Conservation (phyloP, 2,797 vertebrate genomes). For the Pygocentrus nattereri region DNA sequence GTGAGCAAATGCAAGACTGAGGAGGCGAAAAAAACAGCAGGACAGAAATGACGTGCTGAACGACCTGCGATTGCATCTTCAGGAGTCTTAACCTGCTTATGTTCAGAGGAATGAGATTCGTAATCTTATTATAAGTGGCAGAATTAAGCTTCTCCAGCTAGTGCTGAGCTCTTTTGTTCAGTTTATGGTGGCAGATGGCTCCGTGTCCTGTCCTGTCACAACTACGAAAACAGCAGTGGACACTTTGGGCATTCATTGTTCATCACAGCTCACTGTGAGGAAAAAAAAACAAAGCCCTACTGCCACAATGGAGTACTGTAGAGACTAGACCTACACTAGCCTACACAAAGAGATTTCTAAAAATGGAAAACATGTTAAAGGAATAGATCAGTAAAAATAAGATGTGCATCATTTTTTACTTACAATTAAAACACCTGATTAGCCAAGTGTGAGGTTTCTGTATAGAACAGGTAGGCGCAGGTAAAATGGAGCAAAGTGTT, state of each 20-base stretch:
- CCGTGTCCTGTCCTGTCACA: constrained; percentile 23
- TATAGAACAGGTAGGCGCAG: too few species aligned
- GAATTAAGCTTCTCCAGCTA: constrained; percentile 41
- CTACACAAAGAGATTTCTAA: too few species aligned
- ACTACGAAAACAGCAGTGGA: background rate
- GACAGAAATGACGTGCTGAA: background rate
- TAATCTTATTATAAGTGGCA: constrained; percentile 49
- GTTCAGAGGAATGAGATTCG: constrained; percentile 39
- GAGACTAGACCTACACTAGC: too few species aligned
- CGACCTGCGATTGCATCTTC: constrained; percentile 24
- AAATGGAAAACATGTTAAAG: too few species aligned
- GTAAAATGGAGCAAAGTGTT: too few species aligned
- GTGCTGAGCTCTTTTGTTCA: constrained; percentile 33
- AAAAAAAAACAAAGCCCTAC: background rate
- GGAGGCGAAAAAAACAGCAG: background rate
- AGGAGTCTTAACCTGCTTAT: constrained; percentile 32
- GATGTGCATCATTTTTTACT: too few species aligned
- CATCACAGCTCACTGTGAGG: background rate
- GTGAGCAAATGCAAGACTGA: constrained; percentile 3
- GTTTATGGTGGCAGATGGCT: constrained; percentile 54
- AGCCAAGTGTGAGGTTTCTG: too few species aligned
- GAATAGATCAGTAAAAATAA: too few species aligned
- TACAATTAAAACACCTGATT: too few species aligned
- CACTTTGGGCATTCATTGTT: background rate
- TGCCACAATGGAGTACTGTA: too few species aligned